Evolutionary conservation across 2,113 vertebrate species (phyloP), one percentile per base, ranked within the genome.

Genomic region (Psittacara wagleri): DNA sequence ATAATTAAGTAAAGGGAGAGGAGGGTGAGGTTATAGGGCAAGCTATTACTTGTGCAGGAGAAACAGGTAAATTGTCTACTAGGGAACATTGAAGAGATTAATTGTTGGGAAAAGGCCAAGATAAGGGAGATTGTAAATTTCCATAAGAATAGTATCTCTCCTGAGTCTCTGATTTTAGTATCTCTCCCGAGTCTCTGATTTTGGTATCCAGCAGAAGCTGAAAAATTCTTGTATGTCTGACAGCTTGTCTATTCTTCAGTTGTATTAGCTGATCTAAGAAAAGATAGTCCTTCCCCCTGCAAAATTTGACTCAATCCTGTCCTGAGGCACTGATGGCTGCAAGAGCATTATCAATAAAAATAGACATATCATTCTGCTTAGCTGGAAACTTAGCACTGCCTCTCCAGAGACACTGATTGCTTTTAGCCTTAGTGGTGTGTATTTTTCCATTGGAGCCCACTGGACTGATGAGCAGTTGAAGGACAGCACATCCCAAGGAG

Each of bases 191-290:
- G 55, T 74, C 79, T 0, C 0, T 54, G 68, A 75, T 75, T 92
- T 75, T 75, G 51, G 17, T 61, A 75, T 63, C 35, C 28, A 55
- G 20, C 24, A 64, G 83, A 37, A 67, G 49, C 61, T 44, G 80
- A 90, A 72, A 86, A 83, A 67, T 72, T 91, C 73, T 63, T 35
- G 15, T 54, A 3, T 77, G 41, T 74, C 94, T 94, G 91, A 88
- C 86, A 96, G 61, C 59, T 77, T 95, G 80, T 94, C 83, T 88
- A 4, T 74, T 88, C 61, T 83, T 74, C 23, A 11, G 41, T 19
- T 49, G 67, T 72, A 29, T 80, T 90, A 92, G 35, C 28, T 88
- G 85, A 83, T 96, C 20, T 17, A 19, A 79, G 62, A 62, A n/a
- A 62, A 90, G 79, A 92, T 92, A 70, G 2, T 93, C 16, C 46